phyloP scores from a whole-genome alignment of 2,113 vertebrate genomes.

The Laticauda colubrina region DNA sequence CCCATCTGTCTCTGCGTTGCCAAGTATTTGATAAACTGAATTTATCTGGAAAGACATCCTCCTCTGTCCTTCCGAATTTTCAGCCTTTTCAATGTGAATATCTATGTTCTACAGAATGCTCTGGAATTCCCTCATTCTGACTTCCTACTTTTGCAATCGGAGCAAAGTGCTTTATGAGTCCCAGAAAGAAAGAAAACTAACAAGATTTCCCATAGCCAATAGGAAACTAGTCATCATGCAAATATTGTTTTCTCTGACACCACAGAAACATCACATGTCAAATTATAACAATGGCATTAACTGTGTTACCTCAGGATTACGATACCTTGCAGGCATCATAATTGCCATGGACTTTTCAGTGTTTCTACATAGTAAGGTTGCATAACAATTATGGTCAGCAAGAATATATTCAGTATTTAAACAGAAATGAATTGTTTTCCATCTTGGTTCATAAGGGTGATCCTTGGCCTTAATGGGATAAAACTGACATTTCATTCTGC shows the following conservation, averaged over 20 bases:
- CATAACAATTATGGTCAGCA: neutral
- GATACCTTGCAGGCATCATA: neutral
- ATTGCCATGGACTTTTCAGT: neutral
- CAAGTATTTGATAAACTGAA: neutral
- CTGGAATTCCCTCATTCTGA: neutral
- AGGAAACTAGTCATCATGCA: neutral
- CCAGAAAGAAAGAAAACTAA: neutral
- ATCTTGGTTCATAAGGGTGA: neutral
- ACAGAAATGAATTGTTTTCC: neutral
- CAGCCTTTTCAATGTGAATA: neutral
- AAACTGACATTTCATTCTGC: neutral
- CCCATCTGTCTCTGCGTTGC: neutral
- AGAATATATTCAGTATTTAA: neutral
- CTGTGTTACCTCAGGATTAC: neutral
- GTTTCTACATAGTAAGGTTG: neutral
- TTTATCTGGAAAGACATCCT: fast-evolving
- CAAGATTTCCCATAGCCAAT: neutral
- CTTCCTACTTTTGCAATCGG: neutral
- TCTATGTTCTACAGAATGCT: fast-evolving
- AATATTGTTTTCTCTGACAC: neutral
- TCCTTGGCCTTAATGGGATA: neutral
- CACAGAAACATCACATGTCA: neutral
- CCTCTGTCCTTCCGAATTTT: neutral
- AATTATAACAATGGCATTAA: neutral
- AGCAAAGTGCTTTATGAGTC: neutral